Base-by-base conservation (phyloP, 1,140 invertebrate species). In the Drosophila sechellia region DNA sequence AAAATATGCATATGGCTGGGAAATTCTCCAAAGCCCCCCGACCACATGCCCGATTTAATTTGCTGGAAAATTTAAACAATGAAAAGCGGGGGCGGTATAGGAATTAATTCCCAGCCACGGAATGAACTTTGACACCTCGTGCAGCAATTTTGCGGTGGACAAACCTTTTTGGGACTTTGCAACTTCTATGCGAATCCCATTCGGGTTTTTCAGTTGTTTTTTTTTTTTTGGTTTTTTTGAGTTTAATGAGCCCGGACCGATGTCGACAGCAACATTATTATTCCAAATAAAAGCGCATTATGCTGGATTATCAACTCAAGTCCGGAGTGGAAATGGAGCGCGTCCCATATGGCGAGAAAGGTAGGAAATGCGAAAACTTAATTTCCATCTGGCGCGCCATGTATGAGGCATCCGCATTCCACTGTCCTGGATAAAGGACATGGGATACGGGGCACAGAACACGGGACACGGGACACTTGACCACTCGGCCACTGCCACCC, bases 211-310 rank as follows among this genome's bases (percentile, higher is more conserved):
- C 60, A 17, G 34, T 46, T 56, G 22, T 34, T 61, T 25, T 42
- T 46, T 56, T 20, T 11, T 53, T 61, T 49, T 50, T 48, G 64
- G 22, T 42, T 49, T 55, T 35, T 17, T 48, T 55, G 60, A 48
- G 76, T 87, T 86, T 83, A 86, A 86, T 86, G 83, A 86, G 83
- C 79, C 84, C 79, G 74, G 83, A 86, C 83, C 83, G 79, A 87
- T 63, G 83, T 89, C 66, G 83, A 72, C 89, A 81, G 81, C 79
- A 85, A 91, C 90, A 91, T 91, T 91, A 91, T 91, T 91, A 91
- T 91, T 91, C 83, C 79, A 90, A 91, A 91, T 91, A 91, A 90
- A 87, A 90, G 86, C 90, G 90, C 80, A 90, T 91, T 91, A 91
- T 91, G 90, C 77, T 69, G 85, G 90, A 91, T 91, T 90, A 91